Evolutionary conservation across 2,113 vertebrate genomes (phyloP).

Genomic region (Corynorhinus townsendii): DNA sequence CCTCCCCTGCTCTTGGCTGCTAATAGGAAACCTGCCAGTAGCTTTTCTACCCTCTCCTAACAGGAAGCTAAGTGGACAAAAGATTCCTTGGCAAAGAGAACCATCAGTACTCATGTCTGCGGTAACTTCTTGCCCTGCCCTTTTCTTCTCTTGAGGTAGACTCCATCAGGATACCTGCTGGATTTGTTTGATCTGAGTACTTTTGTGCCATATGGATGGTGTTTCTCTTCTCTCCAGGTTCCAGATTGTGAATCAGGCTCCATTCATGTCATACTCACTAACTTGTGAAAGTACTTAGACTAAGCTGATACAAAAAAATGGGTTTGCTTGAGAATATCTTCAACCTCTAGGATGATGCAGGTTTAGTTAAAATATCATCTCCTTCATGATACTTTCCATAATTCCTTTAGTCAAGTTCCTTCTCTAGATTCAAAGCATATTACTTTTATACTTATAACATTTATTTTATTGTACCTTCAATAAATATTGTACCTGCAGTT

Average conservation of each 20-base stretch:
- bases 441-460: background rate
- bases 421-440: background rate
- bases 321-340: background rate
- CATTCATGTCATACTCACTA: background rate
- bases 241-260: background rate
- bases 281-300: background rate
- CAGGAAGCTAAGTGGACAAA: background rate
- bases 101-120: background rate
- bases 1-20: background rate
- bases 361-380: background rate
- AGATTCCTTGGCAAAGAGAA: background rate
- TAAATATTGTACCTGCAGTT: background rate
- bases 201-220: background rate
- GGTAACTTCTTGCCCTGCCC: background rate
- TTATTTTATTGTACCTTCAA: background rate
- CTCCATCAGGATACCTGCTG: background rate
- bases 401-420: background rate
- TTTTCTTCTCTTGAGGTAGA: background rate
- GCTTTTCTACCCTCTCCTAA: background rate
- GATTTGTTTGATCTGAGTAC: background rate
- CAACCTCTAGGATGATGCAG: background rate
- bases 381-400: background rate
- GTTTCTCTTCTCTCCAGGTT: background rate
- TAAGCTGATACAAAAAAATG: background rate
- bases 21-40: background rate